Evolutionary conservation across 2,888 invertebrate genomes (phyloP).

Genomic region (Rhaphigaster nebulosa): DNA sequence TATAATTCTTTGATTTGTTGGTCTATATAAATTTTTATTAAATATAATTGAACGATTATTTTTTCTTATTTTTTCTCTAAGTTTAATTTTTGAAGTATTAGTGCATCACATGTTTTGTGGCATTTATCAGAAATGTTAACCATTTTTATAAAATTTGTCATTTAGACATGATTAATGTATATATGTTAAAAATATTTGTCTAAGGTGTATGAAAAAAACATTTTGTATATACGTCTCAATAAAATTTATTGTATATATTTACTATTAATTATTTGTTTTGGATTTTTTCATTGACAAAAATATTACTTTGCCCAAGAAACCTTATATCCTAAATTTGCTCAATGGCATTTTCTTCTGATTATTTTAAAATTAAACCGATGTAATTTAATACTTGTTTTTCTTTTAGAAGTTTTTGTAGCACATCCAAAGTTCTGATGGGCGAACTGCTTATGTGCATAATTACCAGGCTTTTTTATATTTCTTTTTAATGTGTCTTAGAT

Average conservation of each 20-base stretch:
- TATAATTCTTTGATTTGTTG: neutral
- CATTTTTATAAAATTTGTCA: slow-evolving; percentile 8
- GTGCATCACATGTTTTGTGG: slow-evolving; percentile 19
- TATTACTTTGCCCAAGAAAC: neutral
- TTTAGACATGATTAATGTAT: neutral
- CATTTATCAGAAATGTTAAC: slow-evolving; percentile 32
- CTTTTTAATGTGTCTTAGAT: no score
- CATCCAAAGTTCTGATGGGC: no score
- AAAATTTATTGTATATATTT: slow-evolving; percentile 27
- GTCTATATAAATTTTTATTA: neutral
- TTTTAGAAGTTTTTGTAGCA: no score
- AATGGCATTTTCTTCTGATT: no score
- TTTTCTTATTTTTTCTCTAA: neutral
- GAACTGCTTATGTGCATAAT: no score
- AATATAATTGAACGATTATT: neutral
- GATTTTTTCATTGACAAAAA: neutral
- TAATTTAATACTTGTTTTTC: no score
- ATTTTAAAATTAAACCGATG: no score
- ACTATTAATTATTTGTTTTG: slow-evolving; percentile 15
- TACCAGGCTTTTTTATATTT: no score
- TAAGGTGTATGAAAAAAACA: slow-evolving; percentile 10
- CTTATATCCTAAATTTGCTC: neutral
- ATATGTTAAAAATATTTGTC: slow-evolving; percentile 37
- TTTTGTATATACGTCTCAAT: slow-evolving; percentile 29
- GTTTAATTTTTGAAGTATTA: neutral